These are phyloP conservation scores for Pseudonaja textilis DNA, from an alignment of 2,113 vertebrate genomes.

Conservation along the genomic window DNA sequence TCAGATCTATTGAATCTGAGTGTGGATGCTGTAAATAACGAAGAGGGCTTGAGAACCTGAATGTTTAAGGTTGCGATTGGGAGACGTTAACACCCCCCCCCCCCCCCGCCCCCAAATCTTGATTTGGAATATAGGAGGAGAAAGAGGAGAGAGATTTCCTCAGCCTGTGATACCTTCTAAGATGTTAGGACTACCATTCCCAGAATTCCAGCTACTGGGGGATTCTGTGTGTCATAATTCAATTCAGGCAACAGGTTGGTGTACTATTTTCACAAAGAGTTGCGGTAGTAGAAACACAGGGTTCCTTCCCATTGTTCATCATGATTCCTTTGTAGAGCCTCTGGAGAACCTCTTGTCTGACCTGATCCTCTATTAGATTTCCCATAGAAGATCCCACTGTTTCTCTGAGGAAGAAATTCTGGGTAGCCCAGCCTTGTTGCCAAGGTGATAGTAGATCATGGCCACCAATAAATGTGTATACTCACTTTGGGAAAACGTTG, in stretches of 20 bases:
- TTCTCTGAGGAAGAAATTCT: not conserved
- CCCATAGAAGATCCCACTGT: not conserved
- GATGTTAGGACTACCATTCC: not conserved
- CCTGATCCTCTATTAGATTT: not conserved
- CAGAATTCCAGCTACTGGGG: not conserved
- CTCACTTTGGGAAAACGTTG: not conserved
- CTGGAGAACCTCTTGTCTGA: not conserved
- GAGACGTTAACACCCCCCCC: too few relatives aligned
- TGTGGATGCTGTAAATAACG: not conserved
- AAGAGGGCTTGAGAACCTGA: not conserved
- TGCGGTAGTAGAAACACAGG: not conserved
- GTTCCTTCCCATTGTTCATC: not conserved
- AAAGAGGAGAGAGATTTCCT: not conserved
- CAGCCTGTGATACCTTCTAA: not conserved
- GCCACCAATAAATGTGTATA: not conserved
- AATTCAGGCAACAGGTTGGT: not conserved
- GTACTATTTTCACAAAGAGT: not conserved
- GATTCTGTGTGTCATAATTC: not conserved
- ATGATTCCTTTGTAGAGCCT: not conserved
- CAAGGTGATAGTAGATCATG: constrained; percentile 13
- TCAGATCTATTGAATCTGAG: not conserved
- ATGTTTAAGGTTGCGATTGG: not conserved
- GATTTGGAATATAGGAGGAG: too few relatives aligned
- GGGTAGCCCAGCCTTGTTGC: constrained; percentile 1
- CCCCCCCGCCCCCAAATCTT: too few relatives aligned